Evolutionary conservation across 2,113 vertebrate species (phyloP).

Genomic region (Myrmophylax atrothorax): DNA sequence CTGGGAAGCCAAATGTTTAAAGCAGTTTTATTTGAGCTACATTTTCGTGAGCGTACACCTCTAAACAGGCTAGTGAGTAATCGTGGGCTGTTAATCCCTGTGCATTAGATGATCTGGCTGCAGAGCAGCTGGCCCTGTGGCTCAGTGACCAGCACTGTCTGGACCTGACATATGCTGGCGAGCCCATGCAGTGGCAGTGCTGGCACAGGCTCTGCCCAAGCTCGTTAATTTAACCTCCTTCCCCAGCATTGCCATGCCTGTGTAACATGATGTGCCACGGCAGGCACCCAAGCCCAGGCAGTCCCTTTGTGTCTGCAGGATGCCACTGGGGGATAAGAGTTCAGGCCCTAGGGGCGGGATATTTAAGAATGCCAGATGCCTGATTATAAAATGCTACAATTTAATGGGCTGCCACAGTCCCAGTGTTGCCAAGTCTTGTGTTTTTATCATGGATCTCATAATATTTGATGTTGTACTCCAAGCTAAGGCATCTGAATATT

Average conservation of each 20-base stretch:
- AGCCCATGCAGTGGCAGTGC: not conserved
- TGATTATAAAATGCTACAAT: not conserved
- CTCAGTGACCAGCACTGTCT: not conserved
- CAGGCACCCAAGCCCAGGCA: not conserved
- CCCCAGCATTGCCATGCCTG: not conserved
- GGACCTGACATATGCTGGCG: not conserved
- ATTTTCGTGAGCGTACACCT: not conserved
- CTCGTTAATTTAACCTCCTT: not conserved
- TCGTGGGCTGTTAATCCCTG: not conserved
- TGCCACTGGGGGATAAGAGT: not conserved
- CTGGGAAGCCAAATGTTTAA: not conserved
- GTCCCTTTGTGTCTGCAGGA: not conserved
- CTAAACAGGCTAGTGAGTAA: not conserved
- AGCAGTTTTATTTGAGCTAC: not conserved
- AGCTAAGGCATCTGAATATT: not conserved
- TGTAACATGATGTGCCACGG: accelerated
- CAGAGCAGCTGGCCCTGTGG: slow-evolving; percentile 17
- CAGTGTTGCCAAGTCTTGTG: not conserved
- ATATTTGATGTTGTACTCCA: not conserved
- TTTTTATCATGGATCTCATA: not conserved
- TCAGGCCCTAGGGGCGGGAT: not conserved
- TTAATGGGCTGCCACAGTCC: not conserved
- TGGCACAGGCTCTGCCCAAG: slow-evolving; percentile 19
- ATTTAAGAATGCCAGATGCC: not conserved
- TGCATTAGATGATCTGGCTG: not conserved